These are phyloP conservation scores for Acronicta leporina DNA, from an alignment of 2,888 invertebrate species.

Conservation along the genomic window DNA sequence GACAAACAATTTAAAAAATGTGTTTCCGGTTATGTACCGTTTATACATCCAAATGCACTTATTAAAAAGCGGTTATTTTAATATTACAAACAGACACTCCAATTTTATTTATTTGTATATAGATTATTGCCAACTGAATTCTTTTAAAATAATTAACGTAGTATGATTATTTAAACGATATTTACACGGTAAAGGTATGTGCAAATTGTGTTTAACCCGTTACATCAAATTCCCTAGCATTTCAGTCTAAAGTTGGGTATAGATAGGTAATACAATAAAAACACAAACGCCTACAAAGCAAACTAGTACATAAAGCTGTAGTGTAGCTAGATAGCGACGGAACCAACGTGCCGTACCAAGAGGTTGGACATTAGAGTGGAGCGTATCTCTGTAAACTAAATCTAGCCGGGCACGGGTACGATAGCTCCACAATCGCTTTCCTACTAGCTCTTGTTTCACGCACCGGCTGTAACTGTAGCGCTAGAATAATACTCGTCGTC, in stretches of 20 bases:
- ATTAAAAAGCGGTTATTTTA: too few relatives aligned
- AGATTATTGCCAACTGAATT: too few relatives aligned
- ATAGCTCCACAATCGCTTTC: slow-evolving; percentile 74
- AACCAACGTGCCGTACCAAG: slow-evolving; percentile 66
- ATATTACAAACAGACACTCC: too few relatives aligned
- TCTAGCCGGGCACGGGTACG: slow-evolving; percentile 68
- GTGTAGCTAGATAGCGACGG: slow-evolving; percentile 56
- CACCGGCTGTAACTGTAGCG: slow-evolving; percentile 73
- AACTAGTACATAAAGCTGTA: slow-evolving; percentile 54
- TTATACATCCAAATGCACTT: too few relatives aligned
- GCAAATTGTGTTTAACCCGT: too few relatives aligned
- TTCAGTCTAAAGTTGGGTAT: slow-evolving; percentile 2
- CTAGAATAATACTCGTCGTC: slow-evolving; percentile 64
- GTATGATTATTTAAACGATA: too few relatives aligned
- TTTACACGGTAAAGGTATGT: too few relatives aligned
- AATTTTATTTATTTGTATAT: too few relatives aligned
- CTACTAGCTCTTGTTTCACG: slow-evolving; percentile 78
- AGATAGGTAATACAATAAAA: slow-evolving; percentile 34
- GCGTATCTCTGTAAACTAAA: slow-evolving; percentile 77
- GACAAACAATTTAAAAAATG: too few relatives aligned
- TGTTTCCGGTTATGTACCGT: too few relatives aligned
- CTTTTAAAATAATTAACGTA: too few relatives aligned
- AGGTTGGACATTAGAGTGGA: slow-evolving; percentile 75
- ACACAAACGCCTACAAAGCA: slow-evolving; percentile 35
- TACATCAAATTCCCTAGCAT: slow-evolving; percentile 7